Percentiles rank a stretch among this genome's conserved stretches.
phyloP scores from a whole-genome alignment of 2,113 vertebrate species.

The Ascaphus truei region DNA sequence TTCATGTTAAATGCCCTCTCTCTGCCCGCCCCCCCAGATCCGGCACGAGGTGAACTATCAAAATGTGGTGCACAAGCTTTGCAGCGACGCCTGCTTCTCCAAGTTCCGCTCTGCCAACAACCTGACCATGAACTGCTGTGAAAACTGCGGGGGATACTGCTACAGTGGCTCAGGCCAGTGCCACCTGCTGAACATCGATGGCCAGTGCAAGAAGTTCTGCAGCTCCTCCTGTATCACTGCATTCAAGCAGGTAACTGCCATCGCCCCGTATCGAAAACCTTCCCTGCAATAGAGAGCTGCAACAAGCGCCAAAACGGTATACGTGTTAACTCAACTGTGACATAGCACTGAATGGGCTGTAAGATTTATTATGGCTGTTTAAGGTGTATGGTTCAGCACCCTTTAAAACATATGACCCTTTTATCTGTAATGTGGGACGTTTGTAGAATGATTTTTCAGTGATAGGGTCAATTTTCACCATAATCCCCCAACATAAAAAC shows the following conservation, averaged over 20 bases:
- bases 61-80: slow-evolving; percentile 83
- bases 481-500: too few species aligned
- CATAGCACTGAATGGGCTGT: too few species aligned
- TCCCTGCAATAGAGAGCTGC: too few species aligned
- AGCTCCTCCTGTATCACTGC: slow-evolving; percentile 71
- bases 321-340: too few species aligned
- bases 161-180: slow-evolving; percentile 76
- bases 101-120: slow-evolving; percentile 87
- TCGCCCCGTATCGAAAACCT: too few species aligned
- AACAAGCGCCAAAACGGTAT: too few species aligned
- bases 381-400: too few species aligned
- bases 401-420: too few species aligned
- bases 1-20: background rate
- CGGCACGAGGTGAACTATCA: slow-evolving; percentile 90
- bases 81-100: slow-evolving; percentile 88
- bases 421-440: too few species aligned
- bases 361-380: too few species aligned
- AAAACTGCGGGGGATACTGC: slow-evolving; percentile 81
- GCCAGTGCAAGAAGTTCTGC: slow-evolving; percentile 81
- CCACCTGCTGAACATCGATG: slow-evolving; percentile 79
- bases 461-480: too few species aligned
- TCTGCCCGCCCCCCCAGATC: slow-evolving; percentile 57
- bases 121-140: slow-evolving; percentile 87
- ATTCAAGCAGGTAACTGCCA: slow-evolving; percentile 80
- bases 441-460: too few species aligned